These are phyloP conservation scores for Brachionichthys hirsutus DNA, from an alignment of 2,113 vertebrate species.

Conservation along the genomic window DNA sequence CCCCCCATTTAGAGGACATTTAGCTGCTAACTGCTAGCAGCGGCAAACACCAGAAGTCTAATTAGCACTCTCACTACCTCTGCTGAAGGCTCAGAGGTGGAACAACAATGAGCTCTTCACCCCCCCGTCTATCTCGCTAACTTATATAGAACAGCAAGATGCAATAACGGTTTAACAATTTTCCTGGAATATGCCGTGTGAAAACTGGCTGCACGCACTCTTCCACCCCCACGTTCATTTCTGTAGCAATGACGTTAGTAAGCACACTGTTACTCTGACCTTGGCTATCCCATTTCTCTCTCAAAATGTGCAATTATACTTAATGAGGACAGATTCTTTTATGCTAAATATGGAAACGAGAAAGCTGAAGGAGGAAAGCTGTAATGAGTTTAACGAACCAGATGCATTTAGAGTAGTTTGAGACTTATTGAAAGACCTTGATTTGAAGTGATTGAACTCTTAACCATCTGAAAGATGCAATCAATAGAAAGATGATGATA, in stretches of 20 bases:
- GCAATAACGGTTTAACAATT: too few species aligned
- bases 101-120: too few species aligned
- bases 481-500: constrained; percentile 38
- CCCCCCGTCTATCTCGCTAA: too few species aligned
- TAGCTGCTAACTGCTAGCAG: too few species aligned
- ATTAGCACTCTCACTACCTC: too few species aligned
- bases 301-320: constrained; percentile 42
- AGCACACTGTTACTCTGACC: constrained; percentile 43
- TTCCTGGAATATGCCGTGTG: too few species aligned
- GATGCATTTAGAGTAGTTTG: constrained; percentile 64
- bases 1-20: too few species aligned
- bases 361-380: constrained; percentile 24
- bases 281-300: constrained; percentile 28
- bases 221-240: not conserved
- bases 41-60: too few species aligned
- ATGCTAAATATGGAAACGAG: constrained; percentile 58
- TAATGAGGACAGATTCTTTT: constrained; percentile 67
- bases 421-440: constrained; percentile 52
- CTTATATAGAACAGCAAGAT: too few species aligned
- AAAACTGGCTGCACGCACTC: too few species aligned
- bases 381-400: constrained; percentile 67
- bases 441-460: constrained; percentile 69
- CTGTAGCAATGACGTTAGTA: constrained; percentile 14
- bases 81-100: too few species aligned
- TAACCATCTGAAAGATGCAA: constrained; percentile 49